Base-by-base conservation (phyloP, 2,888 invertebrate genomes). In the Eutolmus rufibarbis region DNA sequence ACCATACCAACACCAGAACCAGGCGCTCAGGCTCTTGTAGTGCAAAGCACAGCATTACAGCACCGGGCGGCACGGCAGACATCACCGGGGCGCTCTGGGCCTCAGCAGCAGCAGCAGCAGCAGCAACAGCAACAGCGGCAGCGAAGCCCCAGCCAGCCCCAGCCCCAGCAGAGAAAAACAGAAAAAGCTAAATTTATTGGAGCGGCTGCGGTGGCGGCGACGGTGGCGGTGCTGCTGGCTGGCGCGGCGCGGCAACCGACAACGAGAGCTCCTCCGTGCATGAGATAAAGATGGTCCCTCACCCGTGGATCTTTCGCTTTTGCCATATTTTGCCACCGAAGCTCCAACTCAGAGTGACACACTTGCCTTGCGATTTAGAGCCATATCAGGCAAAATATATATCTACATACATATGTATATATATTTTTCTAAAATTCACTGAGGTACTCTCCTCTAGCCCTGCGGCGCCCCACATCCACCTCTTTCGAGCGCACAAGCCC, bases 21-120 rank as follows among this genome's bases (percentile, higher is more conserved):
- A 84, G 84, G 84, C 84, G 84, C 84, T 84, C 84, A 84, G 84
- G 85, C 85, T 85, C 85, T 85, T 85, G 43, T 74, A 74, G 19
- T 46, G 34, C 82, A 84, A 51, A 85, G 85, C 43, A 31, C 43
- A 85, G 85, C 74, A 74, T 43, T 74, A 85, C 74, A 84, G 66
- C 84, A 84, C 74, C 74, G 40, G 43, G 46, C 82, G 37, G 81
- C 51, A 40, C 43, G 19, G 81, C 31, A 34, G 40, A 66, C 37
- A 23, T 66, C 28, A 66, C 66, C 66, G 51, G 51, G 34, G 14
- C 51, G 37, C n/a, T 40, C 43, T 46, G 43, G 43, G 43, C 78
- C 19, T n/a, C 51, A 16, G 12, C 56, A 74, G 78, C 23, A 51
- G 34, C 23, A 19, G 56, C 37, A 28, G 56, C 56, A 74, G 34